phyloP scores from a whole-genome alignment of 2,797 vertebrate species.

The Enteromius afrohamiltoni region DNA sequence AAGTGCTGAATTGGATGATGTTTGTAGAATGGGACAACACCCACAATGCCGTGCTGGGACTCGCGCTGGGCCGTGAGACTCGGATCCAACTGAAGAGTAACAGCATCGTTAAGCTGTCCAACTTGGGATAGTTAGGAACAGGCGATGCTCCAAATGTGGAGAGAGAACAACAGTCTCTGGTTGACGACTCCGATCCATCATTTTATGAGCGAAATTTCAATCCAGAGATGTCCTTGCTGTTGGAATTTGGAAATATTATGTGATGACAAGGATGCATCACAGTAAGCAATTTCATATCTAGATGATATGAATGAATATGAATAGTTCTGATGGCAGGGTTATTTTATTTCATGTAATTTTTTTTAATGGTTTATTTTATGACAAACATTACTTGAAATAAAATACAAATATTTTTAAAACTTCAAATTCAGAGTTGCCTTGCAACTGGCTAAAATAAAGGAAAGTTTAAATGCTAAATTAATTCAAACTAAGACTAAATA shows the following conservation, averaged over 20 bases:
- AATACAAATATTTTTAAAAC: neutral
- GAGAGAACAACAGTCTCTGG: conserved; percentile 38
- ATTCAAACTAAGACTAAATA: neutral
- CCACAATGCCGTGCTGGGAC: conserved; percentile 53
- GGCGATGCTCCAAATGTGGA: conserved; percentile 51
- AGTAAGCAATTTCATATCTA: conserved; percentile 30
- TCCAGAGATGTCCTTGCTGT: conserved; percentile 39
- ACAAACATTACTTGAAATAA: neutral
- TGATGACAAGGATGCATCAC: conserved; percentile 35
- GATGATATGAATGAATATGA: neutral
- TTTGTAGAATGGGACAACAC: conserved; percentile 57
- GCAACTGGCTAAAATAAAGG: neutral
- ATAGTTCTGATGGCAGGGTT: neutral
- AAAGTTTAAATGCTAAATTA: neutral
- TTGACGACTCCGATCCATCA: conserved; percentile 34
- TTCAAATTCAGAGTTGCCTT: neutral
- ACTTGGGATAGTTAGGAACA: conserved; percentile 51
- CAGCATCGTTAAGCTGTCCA: conserved; percentile 52
- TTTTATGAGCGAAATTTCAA: conserved; percentile 37
- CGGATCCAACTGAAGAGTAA: conserved; percentile 59
- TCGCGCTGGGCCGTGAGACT: conserved; percentile 54
- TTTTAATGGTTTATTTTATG: neutral
- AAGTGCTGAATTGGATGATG: conserved; percentile 46
- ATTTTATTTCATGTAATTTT: neutral
- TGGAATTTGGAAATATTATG: conserved; percentile 46